Evolutionary conservation across 2,797 vertebrate genomes (phyloP).

Genomic region (Scolopax rusticola): DNA sequence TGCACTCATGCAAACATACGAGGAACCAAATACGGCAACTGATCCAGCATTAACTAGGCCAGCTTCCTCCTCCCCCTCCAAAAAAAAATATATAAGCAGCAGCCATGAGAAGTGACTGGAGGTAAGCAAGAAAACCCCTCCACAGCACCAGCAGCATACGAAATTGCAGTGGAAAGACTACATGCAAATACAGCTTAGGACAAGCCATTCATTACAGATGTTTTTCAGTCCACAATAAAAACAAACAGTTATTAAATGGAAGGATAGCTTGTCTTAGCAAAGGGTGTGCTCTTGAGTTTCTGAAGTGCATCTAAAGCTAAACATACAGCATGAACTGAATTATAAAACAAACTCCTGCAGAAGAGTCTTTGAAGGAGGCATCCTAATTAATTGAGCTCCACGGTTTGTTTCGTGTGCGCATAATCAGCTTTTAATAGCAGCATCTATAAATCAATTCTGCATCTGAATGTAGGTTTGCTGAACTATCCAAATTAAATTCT

Average conservation of each 20-base stretch:
- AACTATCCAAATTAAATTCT: constrained; percentile 52
- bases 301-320: background rate
- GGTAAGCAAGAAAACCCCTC: background rate
- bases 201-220: background rate
- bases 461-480: constrained; percentile 19
- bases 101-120: background rate
- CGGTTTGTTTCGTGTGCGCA: constrained; percentile 18
- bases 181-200: background rate
- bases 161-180: background rate
- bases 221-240: background rate
- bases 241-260: background rate
- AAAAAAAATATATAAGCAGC: background rate
- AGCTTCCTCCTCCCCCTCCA: accelerated
- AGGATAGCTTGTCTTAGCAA: background rate
- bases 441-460: constrained; percentile 57
- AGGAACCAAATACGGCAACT: background rate
- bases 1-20: background rate
- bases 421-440: constrained; percentile 60
- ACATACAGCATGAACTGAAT: background rate
- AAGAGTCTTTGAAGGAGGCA: constrained; percentile 3
- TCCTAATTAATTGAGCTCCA: constrained; percentile 45
- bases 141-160: background rate
- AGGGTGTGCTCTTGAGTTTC: background rate
- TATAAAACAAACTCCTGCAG: background rate
- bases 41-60: background rate